Conservation (phyloP, 1,140 invertebrate species). For the Scaptomyza montana region DNA sequence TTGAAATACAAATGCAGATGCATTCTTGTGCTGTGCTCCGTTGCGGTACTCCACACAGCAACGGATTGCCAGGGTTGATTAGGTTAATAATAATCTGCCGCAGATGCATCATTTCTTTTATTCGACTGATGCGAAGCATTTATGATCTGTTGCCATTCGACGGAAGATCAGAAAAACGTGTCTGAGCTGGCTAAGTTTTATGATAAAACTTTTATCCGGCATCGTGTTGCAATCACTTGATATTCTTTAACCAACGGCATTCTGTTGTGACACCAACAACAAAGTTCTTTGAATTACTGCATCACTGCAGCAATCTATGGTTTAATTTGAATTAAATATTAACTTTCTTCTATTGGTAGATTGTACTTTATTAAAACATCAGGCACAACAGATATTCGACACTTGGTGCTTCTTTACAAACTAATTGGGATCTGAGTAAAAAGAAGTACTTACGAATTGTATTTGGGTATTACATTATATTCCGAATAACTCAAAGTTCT, state of each 20-base stretch:
- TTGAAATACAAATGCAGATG: slow-evolving; percentile 23
- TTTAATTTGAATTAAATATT: background rate
- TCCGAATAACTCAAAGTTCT: background rate
- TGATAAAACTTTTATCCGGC: slow-evolving; percentile 22
- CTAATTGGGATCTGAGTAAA: slow-evolving; percentile 23
- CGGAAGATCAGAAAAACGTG: slow-evolving; percentile 86
- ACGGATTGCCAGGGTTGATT: slow-evolving; percentile 1
- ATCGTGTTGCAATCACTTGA: slow-evolving; percentile 51
- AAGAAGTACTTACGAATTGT: background rate
- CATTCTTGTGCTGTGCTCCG: too few species aligned
- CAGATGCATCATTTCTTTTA: slow-evolving; percentile 86
- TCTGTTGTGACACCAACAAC: slow-evolving; percentile 61
- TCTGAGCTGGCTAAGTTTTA: slow-evolving; percentile 71
- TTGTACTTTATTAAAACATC: slow-evolving; percentile 86
- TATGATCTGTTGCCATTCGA: slow-evolving; percentile 68
- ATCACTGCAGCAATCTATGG: slow-evolving; percentile 49
- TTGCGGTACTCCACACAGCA: too few species aligned
- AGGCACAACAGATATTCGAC: slow-evolving; percentile 87
- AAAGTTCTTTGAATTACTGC: slow-evolving; percentile 49
- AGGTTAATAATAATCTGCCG: slow-evolving; percentile 14
- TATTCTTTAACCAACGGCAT: slow-evolving; percentile 29
- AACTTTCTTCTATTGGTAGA: slow-evolving; percentile 85
- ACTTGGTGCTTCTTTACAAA: slow-evolving; percentile 77
- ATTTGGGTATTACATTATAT: background rate
- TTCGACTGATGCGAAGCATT: slow-evolving; percentile 85